A percentile compares a stretch with the other conserved stretches of the same genome.
phyloP scores from a whole-genome alignment of 2,888 invertebrate genomes.

The Mimas tiliae region DNA sequence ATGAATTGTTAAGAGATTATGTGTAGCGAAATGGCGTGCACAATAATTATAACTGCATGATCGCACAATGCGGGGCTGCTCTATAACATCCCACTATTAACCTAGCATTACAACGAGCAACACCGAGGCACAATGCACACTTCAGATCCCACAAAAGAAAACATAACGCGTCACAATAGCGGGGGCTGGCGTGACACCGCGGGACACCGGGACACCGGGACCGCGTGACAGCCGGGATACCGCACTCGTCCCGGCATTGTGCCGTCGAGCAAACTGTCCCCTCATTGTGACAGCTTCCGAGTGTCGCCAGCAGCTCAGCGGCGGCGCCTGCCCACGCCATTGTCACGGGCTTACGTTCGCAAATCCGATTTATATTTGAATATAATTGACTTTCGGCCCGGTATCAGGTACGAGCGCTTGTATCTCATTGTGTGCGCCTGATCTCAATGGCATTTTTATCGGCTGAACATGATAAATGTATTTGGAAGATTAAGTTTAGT shows the following conservation, averaged over 20 bases:
- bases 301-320: constrained; percentile 42
- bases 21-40: constrained; percentile 15
- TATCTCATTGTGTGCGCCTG: constrained; percentile 75
- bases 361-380: constrained; percentile 85
- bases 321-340: constrained; percentile 74
- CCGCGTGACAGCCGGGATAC: constrained; percentile 43
- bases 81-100: constrained; percentile 22
- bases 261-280: constrained; percentile 42
- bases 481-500: constrained; percentile 77
- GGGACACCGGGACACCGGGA: constrained; percentile 36
- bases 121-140: constrained; percentile 49
- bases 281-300: constrained; percentile 50
- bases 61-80: constrained; percentile 8
- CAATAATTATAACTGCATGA: constrained; percentile 14
- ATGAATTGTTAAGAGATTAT: constrained; percentile 10
- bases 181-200: constrained; percentile 34
- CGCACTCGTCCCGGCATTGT: constrained; percentile 49
- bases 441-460: constrained; percentile 83
- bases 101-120: constrained; percentile 24
- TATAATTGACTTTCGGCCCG: constrained; percentile 83
- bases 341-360: constrained; percentile 80
- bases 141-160: constrained; percentile 62
- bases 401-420: constrained; percentile 75
- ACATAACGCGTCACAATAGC: constrained; percentile 48
- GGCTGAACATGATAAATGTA: constrained; percentile 82